Base-by-base conservation (phyloP, 2,888 invertebrate genomes). In the Ochropleura leucogaster region DNA sequence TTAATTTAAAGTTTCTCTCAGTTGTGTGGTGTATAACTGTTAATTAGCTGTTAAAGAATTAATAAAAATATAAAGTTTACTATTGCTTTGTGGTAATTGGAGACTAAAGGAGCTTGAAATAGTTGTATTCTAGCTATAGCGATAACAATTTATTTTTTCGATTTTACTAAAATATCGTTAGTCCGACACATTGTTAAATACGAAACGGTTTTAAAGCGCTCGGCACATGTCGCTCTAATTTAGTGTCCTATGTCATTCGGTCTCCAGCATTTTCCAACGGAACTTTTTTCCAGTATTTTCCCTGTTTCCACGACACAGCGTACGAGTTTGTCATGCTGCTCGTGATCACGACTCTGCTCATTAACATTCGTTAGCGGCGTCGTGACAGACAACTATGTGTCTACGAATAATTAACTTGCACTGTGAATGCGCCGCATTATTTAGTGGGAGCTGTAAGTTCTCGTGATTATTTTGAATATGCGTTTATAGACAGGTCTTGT, bases 301-400 rank as follows among this genome's bases (percentile, higher is more conserved):
- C 62, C 57, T 47, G 65, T 63, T 68, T 68, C 77, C 60, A 60
- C 53, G 53, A 68, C 60, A 20, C 10, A 49, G 74, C 47, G 46
- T 18, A 40, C 77, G 51, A 65, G 62, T 68, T 46, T n/a, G 68
- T 66, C 82, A 80, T 12, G 79, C 53, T 16, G 68, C 59, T 63
- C 84, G 82, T 82, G 83, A 69, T 40, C 77, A 74, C 77, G 80
- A 80, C 73, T 46, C 47, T 49, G 30, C 49, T 80, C 73, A 83
- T 83, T 83, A 83, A 51, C 82, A 83, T 83, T 80, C 77, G 72
- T 83, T 80, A 77, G 42, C 74, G 10, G 59, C 40, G 66, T 83
- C 82, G 82, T 83, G 82, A 83, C 83, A 64, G 70, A 42, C 47
- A 72, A 59, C 82, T 77, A 74, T 77, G 68, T 73, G 74, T 72